Conservation (phyloP, 2,888 invertebrate species). For the Plebejus melissa region DNA sequence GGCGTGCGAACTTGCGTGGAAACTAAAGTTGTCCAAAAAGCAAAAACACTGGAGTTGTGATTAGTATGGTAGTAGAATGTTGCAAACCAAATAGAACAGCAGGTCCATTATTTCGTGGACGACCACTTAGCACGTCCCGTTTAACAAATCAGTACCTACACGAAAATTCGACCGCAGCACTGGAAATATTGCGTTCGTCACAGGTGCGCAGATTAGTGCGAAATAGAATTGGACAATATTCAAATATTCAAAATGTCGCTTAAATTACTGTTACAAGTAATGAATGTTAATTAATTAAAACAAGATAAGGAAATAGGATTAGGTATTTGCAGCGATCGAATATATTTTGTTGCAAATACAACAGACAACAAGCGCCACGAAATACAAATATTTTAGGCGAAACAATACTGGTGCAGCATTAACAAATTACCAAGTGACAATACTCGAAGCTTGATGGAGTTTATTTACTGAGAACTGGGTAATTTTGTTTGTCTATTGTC, state of each 20-base stretch:
- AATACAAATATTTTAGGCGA: conserved; percentile 12
- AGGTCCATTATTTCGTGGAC: background rate
- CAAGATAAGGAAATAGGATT: conserved; percentile 26
- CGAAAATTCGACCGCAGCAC: conserved; percentile 9
- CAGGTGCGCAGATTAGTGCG: conserved; percentile 23
- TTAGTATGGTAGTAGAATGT: background rate
- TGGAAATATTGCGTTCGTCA: conserved; percentile 11
- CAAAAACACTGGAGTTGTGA: background rate
- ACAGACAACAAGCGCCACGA: conserved; percentile 23
- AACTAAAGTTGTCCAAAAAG: background rate
- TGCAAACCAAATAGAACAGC: background rate
- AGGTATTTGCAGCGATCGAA: conserved; percentile 27
- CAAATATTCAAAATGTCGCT: conserved; percentile 28
- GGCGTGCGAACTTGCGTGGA: conserved; percentile 7
- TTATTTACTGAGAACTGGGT: background rate
- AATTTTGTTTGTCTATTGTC: background rate
- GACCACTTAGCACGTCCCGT: background rate
- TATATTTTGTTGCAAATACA: conserved; percentile 25
- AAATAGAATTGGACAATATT: conserved; percentile 28
- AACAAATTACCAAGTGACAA: background rate
- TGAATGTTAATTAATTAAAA: conserved; percentile 28
- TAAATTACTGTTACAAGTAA: conserved; percentile 26
- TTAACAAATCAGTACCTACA: background rate
- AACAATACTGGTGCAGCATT: conserved; percentile 11
- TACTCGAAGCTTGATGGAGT: background rate